Evolutionary conservation across 1,140 invertebrate species (phyloP), one percentile per base, ranked within the genome.

Genomic region (Brachionus koreanus): DNA sequence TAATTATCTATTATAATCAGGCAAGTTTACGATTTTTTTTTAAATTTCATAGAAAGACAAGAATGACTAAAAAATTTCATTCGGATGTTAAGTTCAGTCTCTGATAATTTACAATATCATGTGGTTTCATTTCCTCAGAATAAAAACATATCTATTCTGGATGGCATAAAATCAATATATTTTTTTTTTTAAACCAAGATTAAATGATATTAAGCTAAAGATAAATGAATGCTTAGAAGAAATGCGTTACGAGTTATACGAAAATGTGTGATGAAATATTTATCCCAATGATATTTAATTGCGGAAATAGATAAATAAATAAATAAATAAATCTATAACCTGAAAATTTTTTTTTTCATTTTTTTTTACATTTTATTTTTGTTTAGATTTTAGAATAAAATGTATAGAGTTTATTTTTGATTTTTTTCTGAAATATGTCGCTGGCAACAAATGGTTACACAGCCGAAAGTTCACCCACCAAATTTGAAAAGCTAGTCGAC

Each of bases 221-320:
- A 79, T 79, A 79, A 79, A 63, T 52, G 76, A 79, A 43, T 79
- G 76, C 33, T 61, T 79, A 61, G 76, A 79, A 79, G 76, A 79
- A 65, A 57, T 79, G 76, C 46, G 76, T 3, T 79, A 79, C 19
- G 76, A 79, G 33, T 25, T 79, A 13, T 79, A 61, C 49, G 76
- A 52, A 79, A 79, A 37, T 52, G 33, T 79, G 35, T 79, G 37
- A 61, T 25, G 35, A 19, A 23, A 35, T 25, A 3, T 35, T 19
- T 39, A 42, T 72, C 46, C 43, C n/a, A 12, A 46, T 74, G n/a
- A 42, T 43, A 29, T 72, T 16, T 7, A 39, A 39, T 72, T 72
- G 0, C 3, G 63, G 63, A 69, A 39, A 69, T n/a, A n/a, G n/a
- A n/a, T n/a, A n/a, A n/a, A n/a, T n/a, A n/a, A n/a, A n/a, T 37